Base-by-base conservation (phyloP, 2,888 invertebrate genomes). In the Galerucella nymphaeae region DNA sequence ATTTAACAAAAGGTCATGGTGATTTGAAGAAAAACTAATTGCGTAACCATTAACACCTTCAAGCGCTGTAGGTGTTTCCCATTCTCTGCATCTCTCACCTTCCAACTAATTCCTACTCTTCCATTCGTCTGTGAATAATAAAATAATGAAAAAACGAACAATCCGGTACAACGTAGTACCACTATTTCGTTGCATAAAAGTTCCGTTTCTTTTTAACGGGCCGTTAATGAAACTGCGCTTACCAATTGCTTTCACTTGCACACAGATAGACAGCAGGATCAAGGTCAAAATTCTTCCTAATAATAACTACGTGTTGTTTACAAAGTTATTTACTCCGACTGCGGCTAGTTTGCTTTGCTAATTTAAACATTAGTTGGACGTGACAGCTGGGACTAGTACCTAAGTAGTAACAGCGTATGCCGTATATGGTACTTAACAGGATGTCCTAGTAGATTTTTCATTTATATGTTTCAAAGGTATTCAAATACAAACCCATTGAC, bases 171-270 rank as follows among this genome's bases (percentile, higher is more conserved):
- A 9, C n/a, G 59, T 30, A 59, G 59, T 30, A 61, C 38, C 41
- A 41, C n/a, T 16, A 41, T 61, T 61, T 13, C 38, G 59, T 38
- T 38, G 18, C 16, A 42, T 42, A 65, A 66, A 70, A 73, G 66
- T 66, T 70, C 62, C 62, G 72, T 72, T 68, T 64, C 38, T 64
- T 61, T 72, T 53, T 58, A 42, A 58, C 30, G 18, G 13, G 1
- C 45, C 55, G 45, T 59, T 71, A 58, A 58, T 66, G 30, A 18
- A n/a, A 65, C 55, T 71, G 18, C 58, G 58, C 41, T 42, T 41
- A 53, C 30, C 23, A 16, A 61, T 59, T 53, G 53, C 59, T 73
- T 66, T 73, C 42, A 70, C 62, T 73, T 69, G 61, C 61, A 62
- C 41, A 10, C 16, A 13, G 61, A 38, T 61, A 9, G 42, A 23